A percentile compares a stretch with the other conserved stretches of the same genome.
Conservation (phyloP, 2,797 vertebrate genomes). For the Epinephelus awoara region DNA sequence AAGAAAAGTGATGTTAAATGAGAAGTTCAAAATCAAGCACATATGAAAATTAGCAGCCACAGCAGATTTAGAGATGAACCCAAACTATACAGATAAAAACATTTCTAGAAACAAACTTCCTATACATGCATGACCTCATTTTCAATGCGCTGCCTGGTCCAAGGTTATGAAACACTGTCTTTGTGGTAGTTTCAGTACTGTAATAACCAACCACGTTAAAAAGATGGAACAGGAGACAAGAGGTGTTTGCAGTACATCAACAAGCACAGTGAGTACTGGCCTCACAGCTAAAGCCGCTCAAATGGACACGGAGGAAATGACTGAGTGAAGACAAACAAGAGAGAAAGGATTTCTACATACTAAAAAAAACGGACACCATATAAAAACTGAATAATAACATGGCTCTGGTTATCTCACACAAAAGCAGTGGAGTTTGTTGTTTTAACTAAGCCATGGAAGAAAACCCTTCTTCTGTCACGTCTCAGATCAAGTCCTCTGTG, state of each 20-base stretch:
- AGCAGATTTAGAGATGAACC: not conserved
- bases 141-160: not conserved
- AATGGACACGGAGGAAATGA: not conserved
- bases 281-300: constrained; percentile 9
- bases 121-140: not conserved
- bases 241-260: not conserved
- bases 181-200: not conserved
- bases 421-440: constrained; percentile 20
- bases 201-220: constrained; percentile 1
- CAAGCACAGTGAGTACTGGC: not conserved
- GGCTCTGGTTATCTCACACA: not conserved
- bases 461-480: constrained; percentile 17
- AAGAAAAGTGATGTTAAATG: not conserved
- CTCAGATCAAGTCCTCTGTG: constrained; percentile 20
- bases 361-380: not conserved
- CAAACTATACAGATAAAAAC: not conserved
- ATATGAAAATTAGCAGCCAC: not conserved
- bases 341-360: not conserved
- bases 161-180: not conserved
- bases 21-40: not conserved
- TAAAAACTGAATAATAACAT: constrained; percentile 8
- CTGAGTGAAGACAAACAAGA: not conserved
- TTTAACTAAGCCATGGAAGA: constrained; percentile 7
- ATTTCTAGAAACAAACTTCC: not conserved
- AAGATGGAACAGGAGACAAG: constrained; percentile 24